Evolutionary conservation across 2,797 vertebrate species (phyloP).

Genomic region (Galago senegalensis): DNA sequence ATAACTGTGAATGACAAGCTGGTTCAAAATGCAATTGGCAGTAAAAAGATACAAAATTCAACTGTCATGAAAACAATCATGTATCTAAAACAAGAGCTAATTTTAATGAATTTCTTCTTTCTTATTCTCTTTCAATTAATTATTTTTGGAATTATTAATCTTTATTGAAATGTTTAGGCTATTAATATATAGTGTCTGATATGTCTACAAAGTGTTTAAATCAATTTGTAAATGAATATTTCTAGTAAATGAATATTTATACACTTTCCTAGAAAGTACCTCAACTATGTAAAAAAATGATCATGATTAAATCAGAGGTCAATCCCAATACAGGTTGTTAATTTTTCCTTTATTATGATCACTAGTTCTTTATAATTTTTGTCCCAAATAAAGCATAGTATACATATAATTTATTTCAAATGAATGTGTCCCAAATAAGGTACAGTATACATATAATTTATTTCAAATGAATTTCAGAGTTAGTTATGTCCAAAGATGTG

Average conservation of each 20-base stretch:
- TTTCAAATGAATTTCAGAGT: not conserved
- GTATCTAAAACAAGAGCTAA: not conserved
- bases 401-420: too few species aligned
- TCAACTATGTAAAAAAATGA: not conserved
- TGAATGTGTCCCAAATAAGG: not conserved
- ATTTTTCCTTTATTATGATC: slow-evolving; percentile 2
- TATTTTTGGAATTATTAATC: not conserved
- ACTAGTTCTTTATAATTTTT: not conserved
- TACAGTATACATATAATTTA: too few species aligned
- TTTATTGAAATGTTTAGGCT: not conserved
- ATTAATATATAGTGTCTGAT: not conserved
- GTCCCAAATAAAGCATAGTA: not conserved
- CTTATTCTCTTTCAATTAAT: not conserved
- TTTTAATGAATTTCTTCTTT: not conserved
- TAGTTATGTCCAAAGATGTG: not conserved
- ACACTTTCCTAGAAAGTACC: not conserved
- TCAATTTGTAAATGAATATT: not conserved
- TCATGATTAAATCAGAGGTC: not conserved
- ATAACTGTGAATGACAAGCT: not conserved
- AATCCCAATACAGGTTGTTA: not conserved
- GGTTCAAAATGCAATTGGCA: slow-evolving; percentile 12
- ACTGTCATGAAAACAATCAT: not conserved
- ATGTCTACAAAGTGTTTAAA: not conserved
- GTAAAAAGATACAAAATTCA: not conserved
- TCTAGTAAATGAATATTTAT: not conserved